Conservation (phyloP, 2,797 vertebrate species). For the Mormyrops attenuatus region DNA sequence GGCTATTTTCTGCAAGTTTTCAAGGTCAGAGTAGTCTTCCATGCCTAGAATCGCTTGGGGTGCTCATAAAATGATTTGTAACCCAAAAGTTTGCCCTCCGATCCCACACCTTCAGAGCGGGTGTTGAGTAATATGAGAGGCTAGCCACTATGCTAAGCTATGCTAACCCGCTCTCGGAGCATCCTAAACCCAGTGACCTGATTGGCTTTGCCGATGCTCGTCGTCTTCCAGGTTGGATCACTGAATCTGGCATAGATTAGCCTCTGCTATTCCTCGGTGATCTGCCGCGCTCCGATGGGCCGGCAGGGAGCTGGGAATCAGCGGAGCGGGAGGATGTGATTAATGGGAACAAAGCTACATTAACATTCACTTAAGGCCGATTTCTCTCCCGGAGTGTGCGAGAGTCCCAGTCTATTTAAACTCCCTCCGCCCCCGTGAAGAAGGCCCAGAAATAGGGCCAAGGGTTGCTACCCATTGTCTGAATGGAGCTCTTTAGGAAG, state of each 20-base stretch:
- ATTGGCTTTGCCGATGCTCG: conserved; percentile 28
- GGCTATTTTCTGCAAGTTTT: conserved; percentile 42
- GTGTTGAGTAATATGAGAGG: not conserved
- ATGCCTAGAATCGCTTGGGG: not conserved
- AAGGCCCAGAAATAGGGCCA: conserved; percentile 14
- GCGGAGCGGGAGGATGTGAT: conserved; percentile 44
- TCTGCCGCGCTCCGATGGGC: not conserved
- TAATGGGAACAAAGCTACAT: conserved; percentile 49
- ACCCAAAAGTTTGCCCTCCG: not conserved
- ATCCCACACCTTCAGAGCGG: not conserved
- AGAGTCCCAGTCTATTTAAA: not conserved
- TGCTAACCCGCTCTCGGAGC: not conserved
- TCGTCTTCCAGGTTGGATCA: conserved; percentile 45
- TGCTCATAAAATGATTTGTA: not conserved
- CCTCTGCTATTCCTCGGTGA: conserved; percentile 40
- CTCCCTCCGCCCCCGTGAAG: not conserved
- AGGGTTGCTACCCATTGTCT: conserved; percentile 26
- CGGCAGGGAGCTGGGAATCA: conserved; percentile 32
- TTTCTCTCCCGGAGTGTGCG: not conserved
- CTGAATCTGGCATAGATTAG: conserved; percentile 51
- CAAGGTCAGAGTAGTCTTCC: not conserved
- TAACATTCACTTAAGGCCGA: conserved; percentile 46
- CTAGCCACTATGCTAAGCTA: conserved; percentile 12
- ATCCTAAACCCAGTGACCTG: not conserved
- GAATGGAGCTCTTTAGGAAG: conserved; percentile 15